These are phyloP conservation scores for Chiloscyllium punctatum DNA, from an alignment of 2,797 vertebrate genomes.

Conservation along the genomic window DNA sequence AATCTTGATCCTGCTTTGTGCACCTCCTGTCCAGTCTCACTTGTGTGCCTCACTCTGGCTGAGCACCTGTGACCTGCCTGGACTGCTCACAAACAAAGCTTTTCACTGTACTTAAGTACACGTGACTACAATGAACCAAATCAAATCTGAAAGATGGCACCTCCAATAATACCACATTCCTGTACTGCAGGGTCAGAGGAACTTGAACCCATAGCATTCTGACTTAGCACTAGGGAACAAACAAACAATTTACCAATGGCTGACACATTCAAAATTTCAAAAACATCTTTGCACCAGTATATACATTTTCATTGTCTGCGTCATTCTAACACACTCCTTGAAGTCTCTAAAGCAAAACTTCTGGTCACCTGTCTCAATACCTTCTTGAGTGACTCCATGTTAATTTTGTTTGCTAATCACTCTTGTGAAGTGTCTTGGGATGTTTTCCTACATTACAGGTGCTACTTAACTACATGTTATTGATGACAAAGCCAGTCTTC, in stretches of 20 bases:
- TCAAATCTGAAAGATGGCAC: too few species aligned
- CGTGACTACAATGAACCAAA: too few species aligned
- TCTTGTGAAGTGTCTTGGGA: background rate
- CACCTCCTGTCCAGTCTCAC: too few species aligned
- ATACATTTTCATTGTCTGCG: background rate
- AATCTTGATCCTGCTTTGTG: too few species aligned
- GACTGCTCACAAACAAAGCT: too few species aligned
- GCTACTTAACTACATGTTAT: background rate
- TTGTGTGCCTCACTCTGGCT: too few species aligned
- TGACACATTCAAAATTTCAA: background rate
- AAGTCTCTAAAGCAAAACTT: background rate
- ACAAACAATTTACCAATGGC: background rate
- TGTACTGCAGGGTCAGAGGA: background rate
- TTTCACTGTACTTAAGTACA: too few species aligned
- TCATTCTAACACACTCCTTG: background rate
- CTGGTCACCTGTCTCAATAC: background rate
- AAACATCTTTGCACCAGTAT: background rate
- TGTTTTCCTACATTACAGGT: background rate
- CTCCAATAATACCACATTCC: too few species aligned
- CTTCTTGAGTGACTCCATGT: background rate
- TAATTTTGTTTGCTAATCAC: background rate
- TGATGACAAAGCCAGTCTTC: background rate
- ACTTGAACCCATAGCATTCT: background rate
- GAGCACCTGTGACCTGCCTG: too few species aligned
- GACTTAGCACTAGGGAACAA: background rate